These are phyloP conservation scores for Aphaenogaster rudis DNA, from an alignment of 1,140 invertebrate genomes.

Conservation along the genomic window DNA sequence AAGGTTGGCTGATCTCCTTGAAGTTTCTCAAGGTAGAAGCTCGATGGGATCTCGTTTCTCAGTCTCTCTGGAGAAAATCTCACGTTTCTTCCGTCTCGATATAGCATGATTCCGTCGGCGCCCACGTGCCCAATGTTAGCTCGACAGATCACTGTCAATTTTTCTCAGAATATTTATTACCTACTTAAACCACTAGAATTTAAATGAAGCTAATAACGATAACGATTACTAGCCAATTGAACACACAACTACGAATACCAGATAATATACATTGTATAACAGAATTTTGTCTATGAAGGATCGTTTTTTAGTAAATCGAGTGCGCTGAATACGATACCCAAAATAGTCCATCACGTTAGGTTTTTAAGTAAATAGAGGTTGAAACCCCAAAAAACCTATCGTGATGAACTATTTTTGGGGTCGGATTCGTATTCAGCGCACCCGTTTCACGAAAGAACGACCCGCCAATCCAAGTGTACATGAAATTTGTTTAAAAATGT, in stretches of 20 bases:
- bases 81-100: slow-evolving; percentile 26
- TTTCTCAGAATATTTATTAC: not conserved
- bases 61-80: slow-evolving; percentile 47
- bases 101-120: not conserved
- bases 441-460: no score
- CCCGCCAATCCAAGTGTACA: no score
- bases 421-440: no score
- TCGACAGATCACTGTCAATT: not conserved
- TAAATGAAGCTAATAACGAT: not conserved
- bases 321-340: no score
- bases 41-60: slow-evolving; percentile 57
- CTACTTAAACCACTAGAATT: not conserved
- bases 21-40: slow-evolving; percentile 53
- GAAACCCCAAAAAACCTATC: no score
- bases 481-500: no score
- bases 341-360: no score
- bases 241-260: not conserved
- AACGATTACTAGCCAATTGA: not conserved
- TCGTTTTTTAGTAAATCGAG: no score
- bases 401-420: no score
- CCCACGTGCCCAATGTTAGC: not conserved
- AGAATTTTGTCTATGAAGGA: no score
- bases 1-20: slow-evolving; percentile 25
- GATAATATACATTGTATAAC: not conserved
- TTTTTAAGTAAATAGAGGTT: no score